Conservation (phyloP, 2,113 vertebrate species). For the Trichomycterus rosablanca region DNA sequence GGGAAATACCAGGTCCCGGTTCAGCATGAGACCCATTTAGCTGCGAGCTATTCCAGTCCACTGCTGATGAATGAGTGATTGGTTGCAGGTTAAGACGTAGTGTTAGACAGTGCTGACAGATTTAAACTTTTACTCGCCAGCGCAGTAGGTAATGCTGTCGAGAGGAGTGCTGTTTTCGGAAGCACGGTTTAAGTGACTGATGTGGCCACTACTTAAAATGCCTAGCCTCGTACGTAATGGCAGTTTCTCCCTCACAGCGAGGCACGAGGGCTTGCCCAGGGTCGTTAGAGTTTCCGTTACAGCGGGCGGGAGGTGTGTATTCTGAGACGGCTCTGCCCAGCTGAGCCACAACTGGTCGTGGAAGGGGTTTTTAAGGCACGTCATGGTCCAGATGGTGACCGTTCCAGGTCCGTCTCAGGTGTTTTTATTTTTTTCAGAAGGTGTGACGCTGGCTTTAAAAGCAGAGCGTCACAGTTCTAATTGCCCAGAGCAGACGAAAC, state of each 20-base stretch:
- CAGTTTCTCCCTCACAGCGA: conserved; percentile 17
- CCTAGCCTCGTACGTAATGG: conserved; percentile 26
- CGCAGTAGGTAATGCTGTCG: conserved; percentile 13
- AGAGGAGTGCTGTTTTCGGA: conserved; percentile 25
- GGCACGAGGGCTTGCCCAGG: conserved; percentile 1
- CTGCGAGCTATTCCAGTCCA: no score
- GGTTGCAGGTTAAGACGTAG: conserved; percentile 11
- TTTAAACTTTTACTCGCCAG: background rate
- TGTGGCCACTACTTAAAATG: conserved; percentile 32
- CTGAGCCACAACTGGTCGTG: background rate
- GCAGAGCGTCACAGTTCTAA: no score
- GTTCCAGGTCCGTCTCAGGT: conserved; percentile 9
- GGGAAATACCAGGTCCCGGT: background rate
- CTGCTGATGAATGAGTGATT: conserved; percentile 26
- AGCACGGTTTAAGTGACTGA: conserved; percentile 19
- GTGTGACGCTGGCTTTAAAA: conserved; percentile 10
- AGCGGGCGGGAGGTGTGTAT: background rate
- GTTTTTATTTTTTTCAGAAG: conserved; percentile 25
- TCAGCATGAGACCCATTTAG: conserved; percentile 55
- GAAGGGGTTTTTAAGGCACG: no score
- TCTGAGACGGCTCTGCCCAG: background rate
- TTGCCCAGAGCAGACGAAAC: no score
- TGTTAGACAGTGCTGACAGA: conserved; percentile 1
- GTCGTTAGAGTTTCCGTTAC: conserved; percentile 26
- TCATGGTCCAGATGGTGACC: no score